A percentile compares a stretch with the other conserved stretches of the same genome.
These are phyloP conservation scores for Geodia barretti DNA, from an alignment of 37 sponge, comb jelly and placozoan species.

Conservation along the genomic window DNA sequence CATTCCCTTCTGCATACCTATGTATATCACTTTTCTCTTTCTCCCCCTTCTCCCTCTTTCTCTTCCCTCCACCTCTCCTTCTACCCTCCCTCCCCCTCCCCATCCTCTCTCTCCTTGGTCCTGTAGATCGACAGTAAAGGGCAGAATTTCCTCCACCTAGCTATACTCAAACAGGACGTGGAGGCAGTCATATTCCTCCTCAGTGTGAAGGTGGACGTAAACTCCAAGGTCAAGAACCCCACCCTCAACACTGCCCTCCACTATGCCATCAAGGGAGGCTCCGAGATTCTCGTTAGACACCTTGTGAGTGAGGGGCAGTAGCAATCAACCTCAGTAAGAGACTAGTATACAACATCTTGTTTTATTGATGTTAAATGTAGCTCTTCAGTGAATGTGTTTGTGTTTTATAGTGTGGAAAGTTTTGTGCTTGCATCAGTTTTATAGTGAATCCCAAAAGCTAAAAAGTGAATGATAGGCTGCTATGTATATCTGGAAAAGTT, in stretches of 20 bases:
- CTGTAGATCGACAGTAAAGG: conserved; percentile 76
- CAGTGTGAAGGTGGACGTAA: conserved; percentile 84
- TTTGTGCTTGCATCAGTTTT: no score
- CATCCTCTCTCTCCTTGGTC: conserved; percentile 3
- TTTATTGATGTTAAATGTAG: no score
- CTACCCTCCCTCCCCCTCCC: no score
- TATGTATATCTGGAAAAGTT: no score
- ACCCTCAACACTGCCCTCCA: conserved; percentile 84
- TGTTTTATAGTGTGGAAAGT: no score
- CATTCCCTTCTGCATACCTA: no score
- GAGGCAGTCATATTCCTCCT: conserved; percentile 87
- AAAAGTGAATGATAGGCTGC: no score
- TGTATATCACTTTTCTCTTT: background rate
- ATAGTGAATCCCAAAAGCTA: no score
- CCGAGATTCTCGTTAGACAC: conserved; percentile 88
- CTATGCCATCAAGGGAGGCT: conserved; percentile 82
- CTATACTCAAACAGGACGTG: conserved; percentile 76
- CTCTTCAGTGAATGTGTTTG: no score
- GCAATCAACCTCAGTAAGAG: no score
- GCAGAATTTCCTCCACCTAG: conserved; percentile 86
- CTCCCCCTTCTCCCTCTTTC: background rate
- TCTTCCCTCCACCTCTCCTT: background rate
- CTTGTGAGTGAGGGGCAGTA: conserved; percentile 64
- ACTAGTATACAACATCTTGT: no score
- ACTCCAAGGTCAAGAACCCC: conserved; percentile 77